Evolutionary conservation across 2,113 vertebrate species (phyloP).

Genomic region (Collichthys lucidus): DNA sequence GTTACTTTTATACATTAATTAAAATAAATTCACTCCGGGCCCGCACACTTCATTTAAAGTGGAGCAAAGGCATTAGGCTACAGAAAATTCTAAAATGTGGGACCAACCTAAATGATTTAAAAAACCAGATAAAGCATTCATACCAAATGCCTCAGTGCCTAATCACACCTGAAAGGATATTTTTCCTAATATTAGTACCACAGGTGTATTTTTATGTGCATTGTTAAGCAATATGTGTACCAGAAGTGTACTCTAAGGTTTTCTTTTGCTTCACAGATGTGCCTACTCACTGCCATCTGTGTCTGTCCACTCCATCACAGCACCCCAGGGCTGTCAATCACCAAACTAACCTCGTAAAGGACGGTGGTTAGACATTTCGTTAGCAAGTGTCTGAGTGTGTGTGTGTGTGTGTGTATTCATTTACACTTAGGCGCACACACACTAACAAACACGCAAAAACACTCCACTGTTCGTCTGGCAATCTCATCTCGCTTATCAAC

Average conservation of each 20-base stretch:
- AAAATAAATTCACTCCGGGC: background rate
- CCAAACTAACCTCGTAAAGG: constrained; percentile 13
- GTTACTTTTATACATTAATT: background rate
- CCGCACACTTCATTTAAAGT: background rate
- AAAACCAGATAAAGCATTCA: constrained; percentile 4
- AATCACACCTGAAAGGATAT: background rate
- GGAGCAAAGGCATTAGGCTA: background rate
- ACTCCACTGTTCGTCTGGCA: constrained; percentile 21
- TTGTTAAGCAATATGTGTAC: constrained; percentile 2
- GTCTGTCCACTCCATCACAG: background rate
- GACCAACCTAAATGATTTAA: constrained; percentile 4
- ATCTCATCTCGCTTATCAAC: constrained; percentile 39
- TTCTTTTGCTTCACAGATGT: constrained; percentile 4
- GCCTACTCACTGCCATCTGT: constrained; percentile 13
- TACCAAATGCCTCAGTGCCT: background rate
- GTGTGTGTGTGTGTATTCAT: constrained; percentile 13
- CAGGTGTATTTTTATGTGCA: background rate
- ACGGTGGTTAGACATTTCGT: background rate
- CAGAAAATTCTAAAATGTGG: background rate
- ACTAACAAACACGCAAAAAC: background rate
- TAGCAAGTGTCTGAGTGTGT: background rate
- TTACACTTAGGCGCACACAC: background rate
- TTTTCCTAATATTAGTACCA: background rate
- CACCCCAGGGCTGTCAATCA: constrained; percentile 24
- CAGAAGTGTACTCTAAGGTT: background rate